These are phyloP conservation scores for Ctenosaura bakeri DNA, from an alignment of 2,797 vertebrate species.

Conservation along the genomic window DNA sequence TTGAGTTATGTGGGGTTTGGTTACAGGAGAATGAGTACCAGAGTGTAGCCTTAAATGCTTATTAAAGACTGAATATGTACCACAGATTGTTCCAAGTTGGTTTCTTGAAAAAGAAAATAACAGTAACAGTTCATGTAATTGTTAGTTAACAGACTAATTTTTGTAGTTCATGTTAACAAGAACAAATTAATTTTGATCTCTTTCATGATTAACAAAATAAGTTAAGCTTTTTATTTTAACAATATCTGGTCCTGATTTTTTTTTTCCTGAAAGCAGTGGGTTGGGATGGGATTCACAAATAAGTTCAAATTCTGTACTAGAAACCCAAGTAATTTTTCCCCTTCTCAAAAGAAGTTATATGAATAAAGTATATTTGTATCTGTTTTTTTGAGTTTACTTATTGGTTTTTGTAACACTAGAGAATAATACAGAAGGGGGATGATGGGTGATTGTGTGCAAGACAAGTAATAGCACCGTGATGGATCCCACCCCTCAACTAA, in stretches of 20 bases:
- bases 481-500: not conserved
- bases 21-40: not conserved
- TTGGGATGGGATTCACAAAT: not conserved
- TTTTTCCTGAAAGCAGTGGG: not conserved
- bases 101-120: not conserved
- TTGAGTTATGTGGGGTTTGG: no score
- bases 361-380: slow-evolving; percentile 27
- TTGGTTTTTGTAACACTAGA: not conserved
- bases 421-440: not conserved
- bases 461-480: not conserved
- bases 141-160: no score
- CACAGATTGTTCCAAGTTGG: not conserved
- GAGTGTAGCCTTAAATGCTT: not conserved
- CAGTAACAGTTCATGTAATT: not conserved
- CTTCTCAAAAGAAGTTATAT: not conserved
- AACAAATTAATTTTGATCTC: not conserved
- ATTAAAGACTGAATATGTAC: not conserved
- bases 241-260: not conserved
- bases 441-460: not conserved
- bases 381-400: not conserved
- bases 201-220: not conserved
- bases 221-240: not conserved
- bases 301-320: not conserved
- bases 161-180: not conserved
- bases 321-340: not conserved